A percentile compares a stretch with the other conserved stretches of the same genome.
Evolutionary conservation across 2,888 invertebrate species (phyloP).

Genomic region (Drosophila koepferae): DNA sequence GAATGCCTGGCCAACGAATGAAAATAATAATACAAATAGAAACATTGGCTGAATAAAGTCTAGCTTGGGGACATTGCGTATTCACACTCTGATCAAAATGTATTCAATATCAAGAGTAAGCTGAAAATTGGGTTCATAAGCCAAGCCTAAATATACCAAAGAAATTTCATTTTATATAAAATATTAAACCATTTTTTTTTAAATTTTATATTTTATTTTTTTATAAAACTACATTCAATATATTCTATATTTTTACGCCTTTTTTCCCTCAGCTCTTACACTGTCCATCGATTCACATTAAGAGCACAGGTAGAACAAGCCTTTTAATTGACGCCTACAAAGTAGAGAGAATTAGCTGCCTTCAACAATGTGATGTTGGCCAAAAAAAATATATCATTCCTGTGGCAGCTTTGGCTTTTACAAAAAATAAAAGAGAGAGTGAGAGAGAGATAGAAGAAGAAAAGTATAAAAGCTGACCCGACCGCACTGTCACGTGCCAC

Average conservation of each 20-base stretch:
- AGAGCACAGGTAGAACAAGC: neutral
- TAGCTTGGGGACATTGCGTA: neutral
- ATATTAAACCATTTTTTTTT: neutral
- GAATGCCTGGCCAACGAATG: slow-evolving; percentile 7
- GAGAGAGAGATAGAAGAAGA: neutral
- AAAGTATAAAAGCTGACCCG: slow-evolving; percentile 2
- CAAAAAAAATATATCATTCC: slow-evolving; percentile 12
- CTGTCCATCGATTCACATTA: neutral
- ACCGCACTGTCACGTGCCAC: slow-evolving; percentile 54
- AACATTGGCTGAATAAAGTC: slow-evolving; percentile 14
- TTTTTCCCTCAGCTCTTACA: neutral
- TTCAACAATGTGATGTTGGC: slow-evolving; percentile 5
- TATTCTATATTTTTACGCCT: neutral
- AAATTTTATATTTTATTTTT: neutral
- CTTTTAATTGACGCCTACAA: slow-evolving; percentile 1
- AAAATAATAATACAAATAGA: slow-evolving; percentile 5
- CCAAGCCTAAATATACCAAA: neutral
- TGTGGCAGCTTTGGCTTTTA: slow-evolving; percentile 1
- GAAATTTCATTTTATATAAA: neutral
- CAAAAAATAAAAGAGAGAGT: neutral
- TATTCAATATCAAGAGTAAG: neutral
- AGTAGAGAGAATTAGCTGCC: neutral
- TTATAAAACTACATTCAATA: neutral
- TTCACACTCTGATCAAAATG: neutral
- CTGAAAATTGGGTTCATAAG: neutral